Evolutionary conservation across 1,140 invertebrate genomes (phyloP).

Genomic region (Micrasema longulum): DNA sequence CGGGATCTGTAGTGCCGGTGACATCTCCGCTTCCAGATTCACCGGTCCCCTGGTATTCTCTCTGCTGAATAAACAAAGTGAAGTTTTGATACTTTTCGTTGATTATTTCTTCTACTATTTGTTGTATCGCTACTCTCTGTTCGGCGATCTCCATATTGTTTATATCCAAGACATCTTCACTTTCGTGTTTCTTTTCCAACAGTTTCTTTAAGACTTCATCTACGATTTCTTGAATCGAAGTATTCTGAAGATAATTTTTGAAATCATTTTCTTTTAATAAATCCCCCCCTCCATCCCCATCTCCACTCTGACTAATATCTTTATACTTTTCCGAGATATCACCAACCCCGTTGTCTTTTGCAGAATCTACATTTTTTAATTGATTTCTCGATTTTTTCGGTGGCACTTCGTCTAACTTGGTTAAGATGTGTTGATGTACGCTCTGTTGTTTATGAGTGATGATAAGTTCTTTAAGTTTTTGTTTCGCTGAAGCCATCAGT

Average conservation of each 20-base stretch:
- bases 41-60: not conserved
- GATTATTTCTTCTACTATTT: conserved; percentile 66
- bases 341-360: not conserved
- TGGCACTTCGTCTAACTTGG: conserved; percentile 5
- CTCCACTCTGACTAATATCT: conserved; percentile 55
- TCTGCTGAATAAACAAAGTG: not conserved
- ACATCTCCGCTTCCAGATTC: conserved; percentile 1
- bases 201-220: conserved; percentile 65
- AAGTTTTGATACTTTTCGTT: conserved; percentile 58
- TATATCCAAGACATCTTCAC: conserved; percentile 58
- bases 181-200: conserved; percentile 64
- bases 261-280: conserved; percentile 45
- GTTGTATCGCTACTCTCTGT: conserved; percentile 64
- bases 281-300: conserved; percentile 34
- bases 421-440: conserved; percentile 41
- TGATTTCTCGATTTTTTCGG: not conserved
- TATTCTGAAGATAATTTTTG: conserved; percentile 55
- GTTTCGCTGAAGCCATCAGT: conserved; percentile 65
- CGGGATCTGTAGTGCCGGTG: not conserved
- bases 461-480: conserved; percentile 67
- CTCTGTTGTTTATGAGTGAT: conserved; percentile 64
- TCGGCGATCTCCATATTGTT: conserved; percentile 61
- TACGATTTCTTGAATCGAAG: conserved; percentile 64
- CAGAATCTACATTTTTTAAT: not conserved
- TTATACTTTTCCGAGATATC: conserved; percentile 7